A percentile compares a stretch with the other conserved stretches of the same genome.
These are phyloP conservation scores for Drosophila anomelani DNA, from an alignment of 2,888 invertebrate species.

Conservation along the genomic window DNA sequence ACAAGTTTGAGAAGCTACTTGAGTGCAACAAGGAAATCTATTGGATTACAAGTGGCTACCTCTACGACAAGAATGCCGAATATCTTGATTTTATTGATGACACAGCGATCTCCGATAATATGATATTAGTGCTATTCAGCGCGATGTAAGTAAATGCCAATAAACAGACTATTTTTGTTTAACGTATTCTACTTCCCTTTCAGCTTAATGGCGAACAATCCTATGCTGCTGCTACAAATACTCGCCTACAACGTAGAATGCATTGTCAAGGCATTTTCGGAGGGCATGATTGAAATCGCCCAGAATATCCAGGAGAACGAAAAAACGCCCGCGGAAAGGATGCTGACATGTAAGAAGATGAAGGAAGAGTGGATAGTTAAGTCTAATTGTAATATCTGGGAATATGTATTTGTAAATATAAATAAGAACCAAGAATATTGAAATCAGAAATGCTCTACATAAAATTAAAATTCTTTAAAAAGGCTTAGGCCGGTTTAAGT, in stretches of 20 bases:
- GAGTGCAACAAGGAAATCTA: conserved; percentile 82
- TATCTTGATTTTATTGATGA: conserved; percentile 84
- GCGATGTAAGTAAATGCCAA: conserved; percentile 79
- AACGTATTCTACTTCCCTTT: neutral
- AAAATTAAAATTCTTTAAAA: neutral
- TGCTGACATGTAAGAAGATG: conserved; percentile 82
- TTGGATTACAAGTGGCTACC: conserved; percentile 83
- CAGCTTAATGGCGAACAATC: conserved; percentile 86
- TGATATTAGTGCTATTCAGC: conserved; percentile 84
- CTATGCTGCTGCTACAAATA: conserved; percentile 88
- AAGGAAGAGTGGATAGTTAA: conserved; percentile 5
- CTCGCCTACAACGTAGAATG: conserved; percentile 88
- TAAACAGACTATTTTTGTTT: neutral
- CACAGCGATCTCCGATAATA: conserved; percentile 83
- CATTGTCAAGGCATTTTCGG: conserved; percentile 87
- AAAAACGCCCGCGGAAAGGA: conserved; percentile 83
- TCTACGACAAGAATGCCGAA: conserved; percentile 83
- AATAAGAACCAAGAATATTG: neutral
- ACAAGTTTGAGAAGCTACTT: conserved; percentile 82
- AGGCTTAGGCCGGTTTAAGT: neutral
- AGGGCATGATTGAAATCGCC: conserved; percentile 84
- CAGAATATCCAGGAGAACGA: conserved; percentile 80
- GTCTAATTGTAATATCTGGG: conserved; percentile 9
- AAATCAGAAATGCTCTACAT: neutral
- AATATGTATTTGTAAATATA: neutral